Evolutionary conservation across 2,113 vertebrate species (phyloP).

Genomic region (Benitochromis conjunctus): DNA sequence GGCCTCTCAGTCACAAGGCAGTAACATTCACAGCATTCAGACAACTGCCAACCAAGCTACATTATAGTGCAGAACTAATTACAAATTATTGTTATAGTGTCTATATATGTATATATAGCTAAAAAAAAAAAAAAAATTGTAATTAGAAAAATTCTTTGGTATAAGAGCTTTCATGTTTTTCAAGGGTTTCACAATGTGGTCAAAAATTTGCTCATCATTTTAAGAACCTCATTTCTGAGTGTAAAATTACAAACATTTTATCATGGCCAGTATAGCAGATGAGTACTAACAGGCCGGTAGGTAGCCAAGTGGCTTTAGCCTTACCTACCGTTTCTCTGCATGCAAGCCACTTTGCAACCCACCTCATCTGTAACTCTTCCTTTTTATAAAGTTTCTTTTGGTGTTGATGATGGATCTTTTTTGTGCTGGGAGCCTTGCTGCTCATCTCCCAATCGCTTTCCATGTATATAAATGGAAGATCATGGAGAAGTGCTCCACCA

Average conservation of each 20-base stretch:
- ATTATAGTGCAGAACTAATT: background rate
- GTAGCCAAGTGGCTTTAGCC: background rate
- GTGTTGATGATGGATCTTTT: background rate
- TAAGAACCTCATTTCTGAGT: fast-evolving
- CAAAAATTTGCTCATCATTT: background rate
- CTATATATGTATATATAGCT: background rate
- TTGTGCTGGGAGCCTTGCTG: background rate
- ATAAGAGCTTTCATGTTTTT: no score
- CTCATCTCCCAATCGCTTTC: background rate
- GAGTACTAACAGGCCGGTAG: background rate
- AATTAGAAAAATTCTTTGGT: no score
- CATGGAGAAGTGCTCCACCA: background rate
- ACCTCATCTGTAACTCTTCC: background rate
- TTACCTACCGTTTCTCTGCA: background rate
- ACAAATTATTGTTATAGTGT: constrained; percentile 25
- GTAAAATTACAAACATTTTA: background rate
- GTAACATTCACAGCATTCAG: background rate
- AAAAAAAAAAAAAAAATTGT: no score
- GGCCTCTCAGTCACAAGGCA: background rate
- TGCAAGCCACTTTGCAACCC: background rate
- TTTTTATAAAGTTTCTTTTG: background rate
- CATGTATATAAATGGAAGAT: background rate
- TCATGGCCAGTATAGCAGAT: background rate
- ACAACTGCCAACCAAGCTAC: background rate
- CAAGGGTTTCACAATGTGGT: no score